A percentile compares a stretch with the other conserved stretches of the same genome.
Evolutionary conservation across 2,888 invertebrate genomes (phyloP).

Genomic region (Synanthedon formicaeformis): DNA sequence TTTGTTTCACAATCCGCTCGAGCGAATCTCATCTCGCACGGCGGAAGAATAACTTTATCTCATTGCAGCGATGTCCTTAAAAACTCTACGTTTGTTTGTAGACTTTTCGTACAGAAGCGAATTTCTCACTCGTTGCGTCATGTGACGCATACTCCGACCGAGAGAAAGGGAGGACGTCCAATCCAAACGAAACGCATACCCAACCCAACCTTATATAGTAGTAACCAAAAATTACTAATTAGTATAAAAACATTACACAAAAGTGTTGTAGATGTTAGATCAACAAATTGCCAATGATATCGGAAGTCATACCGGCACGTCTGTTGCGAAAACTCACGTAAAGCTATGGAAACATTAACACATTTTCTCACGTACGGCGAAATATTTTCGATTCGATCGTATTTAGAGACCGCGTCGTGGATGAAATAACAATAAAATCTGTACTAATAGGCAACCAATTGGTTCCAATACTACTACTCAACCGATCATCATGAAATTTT

Average conservation of each 20-base stretch:
- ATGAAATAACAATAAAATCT: too few species aligned
- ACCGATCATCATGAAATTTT: too few species aligned
- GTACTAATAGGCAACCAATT: too few species aligned
- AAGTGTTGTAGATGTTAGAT: not conserved
- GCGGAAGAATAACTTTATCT: constrained; percentile 21
- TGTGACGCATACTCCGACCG: constrained; percentile 18
- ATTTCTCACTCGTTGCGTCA: constrained; percentile 37
- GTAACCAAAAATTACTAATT: not conserved
- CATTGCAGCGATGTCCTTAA: constrained; percentile 32
- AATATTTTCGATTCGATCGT: constrained; percentile 16
- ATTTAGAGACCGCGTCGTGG: too few species aligned
- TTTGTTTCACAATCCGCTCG: constrained; percentile 13
- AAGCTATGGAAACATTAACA: constrained; percentile 40
- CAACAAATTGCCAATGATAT: not conserved
- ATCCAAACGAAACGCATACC: too few species aligned
- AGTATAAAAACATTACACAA: not conserved
- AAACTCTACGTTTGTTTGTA: constrained; percentile 29
- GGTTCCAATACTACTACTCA: too few species aligned
- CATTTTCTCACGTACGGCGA: constrained; percentile 57
- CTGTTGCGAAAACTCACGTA: constrained; percentile 37
- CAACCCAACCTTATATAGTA: too few species aligned
- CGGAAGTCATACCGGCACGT: constrained; percentile 27
- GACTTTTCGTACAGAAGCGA: constrained; percentile 41
- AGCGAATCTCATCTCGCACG: constrained; percentile 7
- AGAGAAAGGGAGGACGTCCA: constrained; percentile 29